Conservation (phyloP, 2,888 invertebrate species). For the Meteorus colon region DNA sequence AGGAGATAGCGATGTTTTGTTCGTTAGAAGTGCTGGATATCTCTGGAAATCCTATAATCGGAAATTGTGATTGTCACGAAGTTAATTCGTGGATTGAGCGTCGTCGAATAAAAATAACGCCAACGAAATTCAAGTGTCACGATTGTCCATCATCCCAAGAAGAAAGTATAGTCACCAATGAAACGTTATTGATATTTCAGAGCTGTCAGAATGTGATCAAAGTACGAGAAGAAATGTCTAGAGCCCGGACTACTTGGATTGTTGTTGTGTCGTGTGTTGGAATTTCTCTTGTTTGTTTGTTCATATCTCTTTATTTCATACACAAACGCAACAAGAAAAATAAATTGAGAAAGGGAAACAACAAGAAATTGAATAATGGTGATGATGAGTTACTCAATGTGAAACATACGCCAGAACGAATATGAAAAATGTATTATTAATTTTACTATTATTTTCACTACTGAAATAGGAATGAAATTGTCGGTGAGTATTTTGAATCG, state of each 20-base stretch:
- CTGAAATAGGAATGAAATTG: background rate
- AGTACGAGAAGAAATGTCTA: constrained; percentile 55
- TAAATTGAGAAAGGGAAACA: constrained; percentile 60
- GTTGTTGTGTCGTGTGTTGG: constrained; percentile 61
- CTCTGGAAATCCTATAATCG: constrained; percentile 57
- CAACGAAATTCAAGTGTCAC: constrained; percentile 49
- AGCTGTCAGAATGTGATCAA: constrained; percentile 57
- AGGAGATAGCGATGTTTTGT: constrained; percentile 79
- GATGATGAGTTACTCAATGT: constrained; percentile 66
- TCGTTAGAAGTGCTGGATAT: constrained; percentile 77
- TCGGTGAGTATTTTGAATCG: too few relatives aligned
- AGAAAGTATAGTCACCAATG: constrained; percentile 48
- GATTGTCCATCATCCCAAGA: constrained; percentile 19
- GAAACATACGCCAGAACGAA: background rate
- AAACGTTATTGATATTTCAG: constrained; percentile 54
- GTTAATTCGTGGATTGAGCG: constrained; percentile 61
- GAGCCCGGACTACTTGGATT: constrained; percentile 65
- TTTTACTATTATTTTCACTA: background rate
- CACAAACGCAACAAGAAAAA: constrained; percentile 65
- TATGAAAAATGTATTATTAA: background rate
- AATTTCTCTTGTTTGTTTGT: constrained; percentile 56
- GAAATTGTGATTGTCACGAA: constrained; percentile 62
- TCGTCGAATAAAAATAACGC: constrained; percentile 53
- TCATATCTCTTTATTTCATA: constrained; percentile 63
- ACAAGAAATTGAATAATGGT: constrained; percentile 61